These are phyloP conservation scores for Phyllotreta cruciferae DNA, from an alignment of 2,888 invertebrate species.

Conservation along the genomic window DNA sequence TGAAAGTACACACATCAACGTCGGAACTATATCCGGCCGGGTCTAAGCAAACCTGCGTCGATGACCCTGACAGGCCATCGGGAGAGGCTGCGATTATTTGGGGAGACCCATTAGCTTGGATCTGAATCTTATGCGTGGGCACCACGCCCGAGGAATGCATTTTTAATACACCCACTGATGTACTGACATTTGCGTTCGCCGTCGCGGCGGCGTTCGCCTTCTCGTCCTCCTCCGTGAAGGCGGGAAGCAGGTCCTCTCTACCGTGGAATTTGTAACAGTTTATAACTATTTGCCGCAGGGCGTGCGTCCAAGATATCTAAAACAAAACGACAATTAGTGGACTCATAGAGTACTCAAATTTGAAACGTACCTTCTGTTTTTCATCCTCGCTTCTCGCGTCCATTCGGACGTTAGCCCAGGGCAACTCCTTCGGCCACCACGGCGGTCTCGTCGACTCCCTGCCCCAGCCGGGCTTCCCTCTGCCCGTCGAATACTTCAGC, in stretches of 20 bases:
- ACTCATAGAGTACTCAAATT: not conserved
- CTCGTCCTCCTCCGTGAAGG: constrained; percentile 92
- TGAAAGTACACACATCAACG: constrained; percentile 71
- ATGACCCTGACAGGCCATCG: constrained; percentile 59
- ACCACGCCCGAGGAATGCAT: constrained; percentile 61
- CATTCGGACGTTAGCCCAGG: constrained; percentile 98
- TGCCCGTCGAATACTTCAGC: constrained; percentile 96
- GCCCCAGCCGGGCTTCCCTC: constrained; percentile 98
- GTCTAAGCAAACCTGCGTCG: constrained; percentile 81
- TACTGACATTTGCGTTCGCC: constrained; percentile 61
- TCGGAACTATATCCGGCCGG: constrained; percentile 73
- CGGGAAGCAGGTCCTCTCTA: constrained; percentile 91
- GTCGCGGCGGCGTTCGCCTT: constrained; percentile 71
- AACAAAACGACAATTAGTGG: constrained; percentile 35
- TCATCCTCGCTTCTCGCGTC: constrained; percentile 96
- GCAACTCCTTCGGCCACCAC: constrained; percentile 98
- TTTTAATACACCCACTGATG: constrained; percentile 63
- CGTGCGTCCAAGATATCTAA: constrained; percentile 98
- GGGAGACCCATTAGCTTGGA: constrained; percentile 63
- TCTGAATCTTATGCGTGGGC: constrained; percentile 62
- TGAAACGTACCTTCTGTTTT: constrained; percentile 91
- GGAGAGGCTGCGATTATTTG: constrained; percentile 64
- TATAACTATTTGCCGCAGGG: constrained; percentile 93
- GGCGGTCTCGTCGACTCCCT: constrained; percentile 93
- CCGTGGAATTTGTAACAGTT: constrained; percentile 99